These are phyloP conservation scores for Baronia brevicornis DNA, from an alignment of 2,888 invertebrate species.

Conservation along the genomic window DNA sequence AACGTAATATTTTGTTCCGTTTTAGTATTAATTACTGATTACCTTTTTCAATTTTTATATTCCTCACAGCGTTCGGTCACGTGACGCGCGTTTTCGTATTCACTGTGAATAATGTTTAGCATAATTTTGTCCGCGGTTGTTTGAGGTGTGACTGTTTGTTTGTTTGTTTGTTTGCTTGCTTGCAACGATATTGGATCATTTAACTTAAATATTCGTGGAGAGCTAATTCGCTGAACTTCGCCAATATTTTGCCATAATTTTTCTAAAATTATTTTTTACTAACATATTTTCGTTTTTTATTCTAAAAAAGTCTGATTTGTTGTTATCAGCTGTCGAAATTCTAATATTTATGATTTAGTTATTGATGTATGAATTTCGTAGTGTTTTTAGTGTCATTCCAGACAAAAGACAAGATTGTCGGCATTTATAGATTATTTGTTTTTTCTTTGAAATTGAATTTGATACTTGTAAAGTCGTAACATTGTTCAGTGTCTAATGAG, in stretches of 20 bases:
- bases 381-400: conserved; percentile 66
- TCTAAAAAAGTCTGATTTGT: conserved; percentile 38
- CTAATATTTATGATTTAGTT: conserved; percentile 40
- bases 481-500: conserved; percentile 44
- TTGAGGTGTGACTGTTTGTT: conserved; percentile 40
- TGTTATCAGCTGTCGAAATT: conserved; percentile 46
- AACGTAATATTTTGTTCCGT: conserved; percentile 17
- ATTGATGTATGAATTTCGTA: conserved; percentile 39
- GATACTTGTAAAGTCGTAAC: conserved; percentile 38
- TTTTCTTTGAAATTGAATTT: conserved; percentile 23
- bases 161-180: too few species aligned
- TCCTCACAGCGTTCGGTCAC: conserved; percentile 3
- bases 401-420: conserved; percentile 73
- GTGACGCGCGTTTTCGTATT: conserved; percentile 14
- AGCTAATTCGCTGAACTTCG: conserved; percentile 51
- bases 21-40: conserved; percentile 19
- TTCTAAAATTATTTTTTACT: conserved; percentile 43
- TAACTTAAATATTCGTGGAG: conserved; percentile 50
- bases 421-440: conserved; percentile 71
- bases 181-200: conserved; percentile 44
- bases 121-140: conserved; percentile 37
- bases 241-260: conserved; percentile 72
- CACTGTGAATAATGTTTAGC: conserved; percentile 29
- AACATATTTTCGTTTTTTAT: conserved; percentile 37
- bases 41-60: conserved; percentile 4